Percentiles rank a stretch among this genome's conserved stretches.
These are phyloP conservation scores for Sthenelais limicola DNA, from an alignment of 2,888 invertebrate species.

Conservation along the genomic window DNA sequence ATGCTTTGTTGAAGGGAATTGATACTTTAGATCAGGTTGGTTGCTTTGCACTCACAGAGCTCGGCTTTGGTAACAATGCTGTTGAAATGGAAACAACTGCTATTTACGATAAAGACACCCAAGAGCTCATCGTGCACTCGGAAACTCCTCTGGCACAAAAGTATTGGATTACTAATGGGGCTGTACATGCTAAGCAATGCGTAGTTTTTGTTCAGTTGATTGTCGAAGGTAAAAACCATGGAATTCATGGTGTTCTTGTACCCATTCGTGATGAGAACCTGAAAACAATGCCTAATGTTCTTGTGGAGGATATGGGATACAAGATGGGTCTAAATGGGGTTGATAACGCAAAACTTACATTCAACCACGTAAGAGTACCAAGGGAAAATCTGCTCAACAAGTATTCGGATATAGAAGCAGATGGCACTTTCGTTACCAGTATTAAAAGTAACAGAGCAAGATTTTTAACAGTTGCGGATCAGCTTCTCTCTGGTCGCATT, in stretches of 20 bases:
- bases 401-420: slow-evolving; percentile 53
- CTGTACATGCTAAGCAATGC: slow-evolving; percentile 59
- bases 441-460: slow-evolving; percentile 53
- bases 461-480: slow-evolving; percentile 58
- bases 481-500: slow-evolving; percentile 56
- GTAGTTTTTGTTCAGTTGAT: slow-evolving; percentile 56
- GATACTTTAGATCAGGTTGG: slow-evolving; percentile 56
- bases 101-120: slow-evolving; percentile 52
- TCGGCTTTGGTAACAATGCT: slow-evolving; percentile 59
- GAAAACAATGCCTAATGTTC: slow-evolving; percentile 52
- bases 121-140: slow-evolving; percentile 55
- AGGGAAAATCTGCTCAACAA: slow-evolving; percentile 54
- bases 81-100: slow-evolving; percentile 61
- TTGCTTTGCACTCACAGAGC: slow-evolving; percentile 58
- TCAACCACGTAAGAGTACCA: slow-evolving; percentile 56
- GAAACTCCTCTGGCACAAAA: slow-evolving; percentile 56
- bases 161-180: slow-evolving; percentile 61
- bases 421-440: slow-evolving; percentile 52
- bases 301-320: slow-evolving; percentile 57
- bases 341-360: slow-evolving; percentile 57
- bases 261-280: slow-evolving; percentile 55
- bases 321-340: slow-evolving; percentile 60
- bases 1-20: slow-evolving; percentile 58
- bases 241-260: slow-evolving; percentile 55
- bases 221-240: slow-evolving; percentile 50